Conservation (phyloP, 2,888 invertebrate species). For the Drosophila borealis region DNA sequence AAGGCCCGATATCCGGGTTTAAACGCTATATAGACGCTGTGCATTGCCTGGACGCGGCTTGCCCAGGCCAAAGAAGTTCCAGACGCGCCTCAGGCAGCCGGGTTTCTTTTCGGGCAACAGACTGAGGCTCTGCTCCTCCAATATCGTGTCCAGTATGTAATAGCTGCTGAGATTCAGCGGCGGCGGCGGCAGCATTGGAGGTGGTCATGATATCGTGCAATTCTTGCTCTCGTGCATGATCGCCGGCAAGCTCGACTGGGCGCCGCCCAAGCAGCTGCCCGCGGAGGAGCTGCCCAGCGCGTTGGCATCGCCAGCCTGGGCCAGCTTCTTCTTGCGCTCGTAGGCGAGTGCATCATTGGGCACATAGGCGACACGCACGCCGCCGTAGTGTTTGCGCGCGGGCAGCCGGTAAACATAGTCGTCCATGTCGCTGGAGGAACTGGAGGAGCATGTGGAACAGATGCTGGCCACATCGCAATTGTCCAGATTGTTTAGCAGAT, state of each 20-base stretch:
- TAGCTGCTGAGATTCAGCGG: slow-evolving; percentile 81
- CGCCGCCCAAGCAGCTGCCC: slow-evolving; percentile 31
- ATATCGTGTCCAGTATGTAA: slow-evolving; percentile 81
- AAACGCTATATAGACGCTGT: slow-evolving; percentile 59
- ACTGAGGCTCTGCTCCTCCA: slow-evolving; percentile 79
- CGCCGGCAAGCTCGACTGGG: slow-evolving; percentile 51
- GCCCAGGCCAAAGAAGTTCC: slow-evolving; percentile 75
- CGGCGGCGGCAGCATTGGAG: slow-evolving; percentile 82
- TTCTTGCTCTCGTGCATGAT: slow-evolving; percentile 88
- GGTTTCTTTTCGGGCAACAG: slow-evolving; percentile 78
- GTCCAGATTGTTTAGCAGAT: slow-evolving; percentile 73
- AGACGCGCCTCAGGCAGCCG: slow-evolving; percentile 78
- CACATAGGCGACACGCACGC: slow-evolving; percentile 96
- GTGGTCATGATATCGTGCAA: slow-evolving; percentile 92
- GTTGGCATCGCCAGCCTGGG: slow-evolving; percentile 65
- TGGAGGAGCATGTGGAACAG: slow-evolving; percentile 96
- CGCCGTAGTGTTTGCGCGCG: slow-evolving; percentile 92
- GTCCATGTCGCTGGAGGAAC: slow-evolving; percentile 93
- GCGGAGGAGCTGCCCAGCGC: not conserved
- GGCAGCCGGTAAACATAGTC: slow-evolving; percentile 94
- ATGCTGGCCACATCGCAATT: slow-evolving; percentile 90
- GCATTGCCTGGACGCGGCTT: slow-evolving; percentile 49
- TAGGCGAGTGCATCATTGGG: slow-evolving; percentile 95
- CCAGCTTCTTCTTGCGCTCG: slow-evolving; percentile 88
- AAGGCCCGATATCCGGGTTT: not conserved